A percentile compares a stretch with the other conserved stretches of the same genome.
Evolutionary conservation across 2,888 invertebrate genomes (phyloP).

Genomic region (Chamaedrilus cognettii): DNA sequence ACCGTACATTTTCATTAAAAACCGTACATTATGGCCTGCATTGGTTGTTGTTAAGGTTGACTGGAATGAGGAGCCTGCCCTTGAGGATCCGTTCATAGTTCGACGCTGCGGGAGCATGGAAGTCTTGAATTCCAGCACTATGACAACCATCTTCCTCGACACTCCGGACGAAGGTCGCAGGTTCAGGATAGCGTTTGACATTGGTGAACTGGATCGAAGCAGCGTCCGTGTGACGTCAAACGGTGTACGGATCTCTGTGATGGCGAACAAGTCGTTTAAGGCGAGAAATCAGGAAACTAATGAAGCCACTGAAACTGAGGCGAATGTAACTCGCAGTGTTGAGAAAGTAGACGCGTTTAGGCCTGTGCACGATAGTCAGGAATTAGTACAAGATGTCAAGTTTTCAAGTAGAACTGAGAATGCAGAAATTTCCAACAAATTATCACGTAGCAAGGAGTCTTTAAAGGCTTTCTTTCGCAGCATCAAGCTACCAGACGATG

Average conservation of each 20-base stretch:
- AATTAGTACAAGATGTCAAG: no score
- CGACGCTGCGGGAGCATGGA: conserved; percentile 36
- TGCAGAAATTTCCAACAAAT: not conserved
- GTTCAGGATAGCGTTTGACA: conserved; percentile 38
- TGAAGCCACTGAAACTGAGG: not conserved
- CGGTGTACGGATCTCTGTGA: conserved; percentile 33
- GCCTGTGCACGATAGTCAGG: not conserved
- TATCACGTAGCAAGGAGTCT: conserved; percentile 8
- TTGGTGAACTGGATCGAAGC: conserved; percentile 26
- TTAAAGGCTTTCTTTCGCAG: conserved; percentile 34
- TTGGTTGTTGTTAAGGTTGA: no score
- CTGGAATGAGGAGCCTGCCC: not conserved
- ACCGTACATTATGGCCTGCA: no score
- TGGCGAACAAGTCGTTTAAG: conserved; percentile 30
- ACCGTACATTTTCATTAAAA: no score
- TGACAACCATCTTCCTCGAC: conserved; percentile 35
- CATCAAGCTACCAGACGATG: conserved; percentile 36
- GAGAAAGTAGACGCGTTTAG: no score
- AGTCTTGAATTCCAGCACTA: conserved; percentile 31
- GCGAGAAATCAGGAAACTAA: conserved; percentile 26
- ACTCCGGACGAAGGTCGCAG: conserved; percentile 33
- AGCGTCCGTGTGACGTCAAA: conserved; percentile 32
- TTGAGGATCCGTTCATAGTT: conserved; percentile 13
- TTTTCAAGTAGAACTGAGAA: no score
- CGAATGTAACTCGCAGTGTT: no score